Evolutionary conservation across 2,797 vertebrate genomes (phyloP).

Genomic region (Anolis apletophallus): DNA sequence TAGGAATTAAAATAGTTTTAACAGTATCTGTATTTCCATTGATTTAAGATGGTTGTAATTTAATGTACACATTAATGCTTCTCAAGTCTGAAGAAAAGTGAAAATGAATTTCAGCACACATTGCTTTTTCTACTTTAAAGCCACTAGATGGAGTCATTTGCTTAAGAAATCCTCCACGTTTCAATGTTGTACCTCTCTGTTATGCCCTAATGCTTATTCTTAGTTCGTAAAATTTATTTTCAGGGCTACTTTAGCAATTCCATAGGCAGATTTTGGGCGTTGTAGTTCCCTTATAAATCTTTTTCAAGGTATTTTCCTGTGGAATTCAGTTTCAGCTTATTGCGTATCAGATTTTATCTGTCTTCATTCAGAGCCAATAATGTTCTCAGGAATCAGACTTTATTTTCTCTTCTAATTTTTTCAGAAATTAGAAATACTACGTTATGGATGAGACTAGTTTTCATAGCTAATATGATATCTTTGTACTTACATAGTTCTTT

Average conservation of each 20-base stretch:
- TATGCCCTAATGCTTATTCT: too few relatives aligned
- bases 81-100: neutral
- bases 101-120: neutral
- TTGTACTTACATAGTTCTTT: too few relatives aligned
- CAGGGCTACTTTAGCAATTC: too few relatives aligned
- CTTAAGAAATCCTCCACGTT: neutral
- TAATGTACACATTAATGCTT: neutral
- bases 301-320: too few relatives aligned
- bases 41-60: neutral
- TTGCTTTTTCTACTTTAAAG: neutral
- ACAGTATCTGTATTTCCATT: neutral
- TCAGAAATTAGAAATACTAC: too few relatives aligned
- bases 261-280: too few relatives aligned
- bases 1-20: neutral
- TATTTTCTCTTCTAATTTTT: too few relatives aligned
- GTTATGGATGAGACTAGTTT: too few relatives aligned
- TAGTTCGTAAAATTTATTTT: too few relatives aligned
- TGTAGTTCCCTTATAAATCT: too few relatives aligned
- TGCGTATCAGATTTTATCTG: neutral
- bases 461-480: too few relatives aligned
- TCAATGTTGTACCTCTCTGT: neutral
- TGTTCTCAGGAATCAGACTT: neutral
- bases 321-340: neutral
- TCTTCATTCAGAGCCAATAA: neutral
- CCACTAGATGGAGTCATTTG: slow-evolving; percentile 48